Evolutionary conservation across 2,113 vertebrate genomes (phyloP), one percentile per base, ranked within the genome.

Genomic region (Eleginops maclovinus): DNA sequence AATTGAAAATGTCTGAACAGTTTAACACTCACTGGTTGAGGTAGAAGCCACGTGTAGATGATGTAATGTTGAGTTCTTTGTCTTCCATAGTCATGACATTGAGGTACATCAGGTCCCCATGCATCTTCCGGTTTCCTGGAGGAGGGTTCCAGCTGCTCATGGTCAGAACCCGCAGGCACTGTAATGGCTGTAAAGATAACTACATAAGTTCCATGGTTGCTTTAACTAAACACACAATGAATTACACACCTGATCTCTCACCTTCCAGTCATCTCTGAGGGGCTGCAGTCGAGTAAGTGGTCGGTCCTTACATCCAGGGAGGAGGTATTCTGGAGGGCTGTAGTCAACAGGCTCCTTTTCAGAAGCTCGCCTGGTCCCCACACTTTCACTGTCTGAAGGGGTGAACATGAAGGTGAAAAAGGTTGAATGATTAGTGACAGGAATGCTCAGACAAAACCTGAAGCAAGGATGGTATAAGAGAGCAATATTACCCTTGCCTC

Each of bases 81-180:
- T 98, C 96, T 83, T 99, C 97, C 61, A 95, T 93, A 0, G 97
- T 98, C 83, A 98, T 94, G 22, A 96, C 94, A 0, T 95, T 97
- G 21, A 99, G 64, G 24, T 99, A 99, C 96, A 99, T 96, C 26
- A 99, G 93, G 91, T 99, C 97, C 15, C 98, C 97, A 0, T 99
- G 98, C 97, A 99, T 98, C 84, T 96, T 99, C 13, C 98, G 94
- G 92, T 98, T 98, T n/a, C 98, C 98, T 0, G 98, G 98, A 0
- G 97, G 97, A 0, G 98, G 98, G 85, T 98, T 99, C 98, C 98
- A 99, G 92, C 96, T 97, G 4, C 97, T 99, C 95, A 96, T 96
- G 0, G 96, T 97, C 87, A 99, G 83, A 0, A 97, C 95, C 89
- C 97, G 96, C 51, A 99, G 93, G 92, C 97, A 98, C 92, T 97